Conservation (phyloP, 2,888 invertebrate species). For the Parapristionchus giblindavisi region DNA sequence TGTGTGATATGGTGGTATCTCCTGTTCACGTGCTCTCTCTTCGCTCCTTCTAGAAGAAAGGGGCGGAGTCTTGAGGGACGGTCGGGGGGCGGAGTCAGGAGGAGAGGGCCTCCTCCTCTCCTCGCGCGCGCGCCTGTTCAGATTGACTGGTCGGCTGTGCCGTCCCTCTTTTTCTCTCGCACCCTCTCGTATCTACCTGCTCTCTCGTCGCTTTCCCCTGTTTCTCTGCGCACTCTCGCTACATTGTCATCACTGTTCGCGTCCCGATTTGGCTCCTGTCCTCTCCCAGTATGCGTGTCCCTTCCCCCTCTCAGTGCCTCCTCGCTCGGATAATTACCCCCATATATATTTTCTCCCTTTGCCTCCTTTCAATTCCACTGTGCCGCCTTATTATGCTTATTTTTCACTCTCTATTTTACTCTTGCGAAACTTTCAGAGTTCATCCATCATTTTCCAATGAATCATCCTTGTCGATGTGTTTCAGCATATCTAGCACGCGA, state of each 20-base stretch:
- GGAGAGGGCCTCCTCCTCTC: not conserved
- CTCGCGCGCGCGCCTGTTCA: constrained; percentile 15
- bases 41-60: not conserved
- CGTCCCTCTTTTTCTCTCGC: not conserved
- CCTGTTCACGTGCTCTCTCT: constrained; percentile 29
- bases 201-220: not conserved
- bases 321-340: not conserved
- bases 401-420: not conserved
- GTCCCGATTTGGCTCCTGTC: not conserved
- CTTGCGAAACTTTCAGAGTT: no score
- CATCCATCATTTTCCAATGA: no score
- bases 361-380: not conserved
- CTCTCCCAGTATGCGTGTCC: not conserved
- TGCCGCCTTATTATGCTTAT: not conserved
- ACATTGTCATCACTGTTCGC: not conserved
- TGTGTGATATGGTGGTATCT: not conserved
- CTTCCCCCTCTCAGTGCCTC: not conserved
- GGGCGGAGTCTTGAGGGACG: constrained; percentile 3
- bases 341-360: not conserved
- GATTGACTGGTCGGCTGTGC: constrained; percentile 1
- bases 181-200: constrained; percentile 7
- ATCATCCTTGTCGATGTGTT: no score
- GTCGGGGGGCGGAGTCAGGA: not conserved
- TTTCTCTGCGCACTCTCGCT: not conserved
- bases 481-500: no score